Base-by-base conservation (phyloP, 1,140 invertebrate species). In the Maconellicoccus hirsutus region DNA sequence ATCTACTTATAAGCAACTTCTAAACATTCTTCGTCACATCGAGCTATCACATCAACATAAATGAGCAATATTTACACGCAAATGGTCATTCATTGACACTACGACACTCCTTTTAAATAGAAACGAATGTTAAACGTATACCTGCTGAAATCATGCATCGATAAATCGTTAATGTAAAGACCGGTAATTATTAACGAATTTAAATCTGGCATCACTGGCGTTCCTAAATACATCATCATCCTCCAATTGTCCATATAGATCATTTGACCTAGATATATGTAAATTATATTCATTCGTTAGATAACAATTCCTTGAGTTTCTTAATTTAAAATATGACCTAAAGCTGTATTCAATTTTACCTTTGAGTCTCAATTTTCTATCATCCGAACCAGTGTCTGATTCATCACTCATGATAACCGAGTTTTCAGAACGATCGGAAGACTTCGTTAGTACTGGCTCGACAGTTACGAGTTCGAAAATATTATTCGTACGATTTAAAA, bases 231-330 rank as follows among this genome's bases (percentile, higher is more conserved):
- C 84, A 97, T 92, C 81, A 98, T 94, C 86, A 94, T 91, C 73
- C 91, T 86, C 96, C 95, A 98, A 76, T 96, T 94, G 72, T 93
- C 90, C 92, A 98, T 96, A 78, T 94, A 96, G 76, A 98, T 89
- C 95, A 98, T 98, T 85, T 98, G 94, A 75, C 94, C 94, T 91
- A 76, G 76, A 82, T 71, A 16, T 33, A 39, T 69, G 71, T 39
- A 22, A 52, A 52, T 52, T 52, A 52, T 52, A 52, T 19, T 14
- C 42, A 52, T 52, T 52, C 6, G 42, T 52, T 6, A 52, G 42
- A 52, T 52, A 52, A 52, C n/a, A 52, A 16, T 52, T 52, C 42
- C 42, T 52, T 52, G 42, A 52, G 42, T 52, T 52, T 52, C 42
- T 52, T 52, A 52, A 52, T 52, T 16, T 52, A 8, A 52, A 16